phyloP scores from a whole-genome alignment of 1,140 invertebrate genomes.

The Ctenoplectra terminalis region DNA sequence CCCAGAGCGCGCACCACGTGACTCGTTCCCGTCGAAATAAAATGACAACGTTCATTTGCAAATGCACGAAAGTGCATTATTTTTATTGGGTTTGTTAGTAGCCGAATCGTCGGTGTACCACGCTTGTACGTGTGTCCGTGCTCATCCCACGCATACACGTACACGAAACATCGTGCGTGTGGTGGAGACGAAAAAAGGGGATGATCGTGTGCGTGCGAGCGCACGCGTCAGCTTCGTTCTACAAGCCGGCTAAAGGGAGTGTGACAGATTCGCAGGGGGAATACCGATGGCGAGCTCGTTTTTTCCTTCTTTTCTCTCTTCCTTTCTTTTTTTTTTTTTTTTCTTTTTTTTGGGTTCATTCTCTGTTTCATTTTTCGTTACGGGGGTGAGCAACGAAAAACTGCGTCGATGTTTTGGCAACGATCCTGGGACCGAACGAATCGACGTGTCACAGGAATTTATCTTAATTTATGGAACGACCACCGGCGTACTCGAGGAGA shows the following conservation, averaged over 20 bases:
- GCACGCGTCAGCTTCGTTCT: slow-evolving; percentile 48
- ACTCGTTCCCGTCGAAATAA: slow-evolving; percentile 71
- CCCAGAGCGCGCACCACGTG: slow-evolving; percentile 55
- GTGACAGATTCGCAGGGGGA: slow-evolving; percentile 59
- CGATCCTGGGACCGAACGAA: slow-evolving; percentile 38
- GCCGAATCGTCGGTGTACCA: slow-evolving; percentile 53
- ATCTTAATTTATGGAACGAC: slow-evolving; percentile 32
- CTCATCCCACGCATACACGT: neutral
- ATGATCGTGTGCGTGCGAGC: slow-evolving; percentile 34
- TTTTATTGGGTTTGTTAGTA: slow-evolving; percentile 77
- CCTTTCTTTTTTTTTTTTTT: neutral
- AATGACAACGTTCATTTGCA: slow-evolving; percentile 78
- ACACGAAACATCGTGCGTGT: neutral
- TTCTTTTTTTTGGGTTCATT: neutral
- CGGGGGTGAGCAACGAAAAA: slow-evolving; percentile 44
- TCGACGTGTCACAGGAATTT: slow-evolving; percentile 55
- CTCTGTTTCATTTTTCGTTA: slow-evolving; percentile 31
- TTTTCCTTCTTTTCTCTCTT: slow-evolving; percentile 24
- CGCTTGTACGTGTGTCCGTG: neutral
- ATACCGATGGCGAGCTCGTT: slow-evolving; percentile 55
- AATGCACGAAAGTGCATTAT: slow-evolving; percentile 76
- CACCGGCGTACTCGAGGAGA: neutral
- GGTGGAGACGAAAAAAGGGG: neutral
- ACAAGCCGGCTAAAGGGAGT: slow-evolving; percentile 52
- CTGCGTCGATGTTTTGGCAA: slow-evolving; percentile 63